Evolutionary conservation across 2,797 vertebrate genomes (phyloP).

Genomic region (Nasua narica): DNA sequence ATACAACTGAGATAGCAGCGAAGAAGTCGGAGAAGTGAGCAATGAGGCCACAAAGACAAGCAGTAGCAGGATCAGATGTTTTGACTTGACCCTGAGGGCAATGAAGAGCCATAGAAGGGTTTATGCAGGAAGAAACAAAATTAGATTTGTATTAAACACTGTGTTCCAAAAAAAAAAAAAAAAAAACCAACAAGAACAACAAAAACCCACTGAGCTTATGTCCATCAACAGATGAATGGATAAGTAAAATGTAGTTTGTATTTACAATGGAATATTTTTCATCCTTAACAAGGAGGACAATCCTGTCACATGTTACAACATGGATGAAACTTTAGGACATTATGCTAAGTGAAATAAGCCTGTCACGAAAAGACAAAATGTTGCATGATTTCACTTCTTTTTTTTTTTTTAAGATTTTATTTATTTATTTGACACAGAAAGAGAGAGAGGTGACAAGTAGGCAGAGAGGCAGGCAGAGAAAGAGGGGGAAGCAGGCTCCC

Average conservation of each 20-base stretch:
- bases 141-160: conserved; percentile 5
- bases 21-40: not conserved
- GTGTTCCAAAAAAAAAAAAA: not conserved
- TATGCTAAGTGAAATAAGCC: not conserved
- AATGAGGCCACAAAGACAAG: not conserved
- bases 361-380: not conserved
- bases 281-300: not conserved
- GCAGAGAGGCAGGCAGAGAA: too few relatives aligned
- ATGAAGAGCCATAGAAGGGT: not conserved
- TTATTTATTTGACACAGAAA: too few relatives aligned
- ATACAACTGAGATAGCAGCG: not conserved
- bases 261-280: not conserved
- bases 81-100: not conserved
- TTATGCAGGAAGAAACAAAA: conserved; percentile 3
- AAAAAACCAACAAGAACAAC: too few relatives aligned
- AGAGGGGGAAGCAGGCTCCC: too few relatives aligned
- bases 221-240: not conserved
- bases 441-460: too few relatives aligned
- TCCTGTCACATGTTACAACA: not conserved
- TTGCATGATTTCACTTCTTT: not conserved
- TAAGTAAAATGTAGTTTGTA: not conserved
- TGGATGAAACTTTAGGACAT: not conserved
- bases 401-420: too few relatives aligned
- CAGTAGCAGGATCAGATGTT: not conserved
- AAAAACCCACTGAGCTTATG: not conserved